Base-by-base conservation (phyloP, 92 coral and sea anemone genomes). In the Ricordea florida region DNA sequence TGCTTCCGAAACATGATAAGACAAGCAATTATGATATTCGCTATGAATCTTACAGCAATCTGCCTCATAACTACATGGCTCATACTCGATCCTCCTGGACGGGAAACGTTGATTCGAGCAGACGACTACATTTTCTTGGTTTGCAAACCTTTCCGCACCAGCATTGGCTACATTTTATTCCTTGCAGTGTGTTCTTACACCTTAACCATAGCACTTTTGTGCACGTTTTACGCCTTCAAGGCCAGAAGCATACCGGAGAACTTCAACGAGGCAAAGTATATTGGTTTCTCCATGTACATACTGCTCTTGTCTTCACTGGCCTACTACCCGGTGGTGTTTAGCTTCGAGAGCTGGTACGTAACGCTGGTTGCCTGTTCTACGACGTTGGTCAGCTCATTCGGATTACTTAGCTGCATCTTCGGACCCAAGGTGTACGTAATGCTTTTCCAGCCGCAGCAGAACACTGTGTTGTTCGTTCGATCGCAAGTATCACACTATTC, bases 261-360 rank as follows among this genome's bases (percentile, higher is more conserved):
- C 69, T 87, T 87, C 34, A 87, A 87, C 73, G 93, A 87, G 62
- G 70, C 93, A 10, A 82, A 77, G 27, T 82, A 87, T 73, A 76
- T 87, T 15, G 78, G 92, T 5, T 87, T 87, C 58, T 87, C 88
- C 21, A 38, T 87, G 65, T 87, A 87, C 67, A 87, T 87, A 9
- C 76, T 87, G 11, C 73, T 87, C n/a, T 15, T 87, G 9, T 87
- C 93, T 22, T 87, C 88, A 40, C 31, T 82, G 27, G 83, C 81
- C 0, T 87, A 87, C 35, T 81, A 82, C 44, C 93, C 93, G 1
- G 76, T 87, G 21, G 93, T 69, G 52, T 65, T 58, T 30, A 70
- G 75, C 37, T 59, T 87, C 29, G 89, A 83, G 67, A 80, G 85
- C 38, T 87, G 93, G 93, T 87, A 87, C 42, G 89, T 82, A 61